phyloP scores from a whole-genome alignment of 1,140 invertebrate genomes.

The Holcopasites calliopsidis region DNA sequence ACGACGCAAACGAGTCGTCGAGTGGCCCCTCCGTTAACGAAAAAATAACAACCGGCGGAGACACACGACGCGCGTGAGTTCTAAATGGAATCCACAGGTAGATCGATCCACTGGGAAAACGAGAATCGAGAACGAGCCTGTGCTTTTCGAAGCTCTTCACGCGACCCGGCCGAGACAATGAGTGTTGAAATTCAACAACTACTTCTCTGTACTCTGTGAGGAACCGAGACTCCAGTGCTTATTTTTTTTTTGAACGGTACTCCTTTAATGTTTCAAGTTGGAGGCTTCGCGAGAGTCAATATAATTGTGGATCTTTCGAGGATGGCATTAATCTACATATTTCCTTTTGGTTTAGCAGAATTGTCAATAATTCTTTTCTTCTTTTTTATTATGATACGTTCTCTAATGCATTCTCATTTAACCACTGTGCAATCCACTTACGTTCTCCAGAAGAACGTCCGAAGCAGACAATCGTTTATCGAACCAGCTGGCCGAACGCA shows the following conservation, averaged over 20 bases:
- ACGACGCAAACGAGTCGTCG: slow-evolving; percentile 34
- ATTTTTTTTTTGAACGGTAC: background rate
- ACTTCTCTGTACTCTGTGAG: background rate
- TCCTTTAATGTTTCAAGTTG: background rate
- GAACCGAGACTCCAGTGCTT: background rate
- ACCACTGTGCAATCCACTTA: background rate
- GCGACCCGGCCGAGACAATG: background rate
- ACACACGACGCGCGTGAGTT: background rate
- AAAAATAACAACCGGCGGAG: slow-evolving; percentile 13
- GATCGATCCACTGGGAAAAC: background rate
- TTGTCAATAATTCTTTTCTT: too few relatives aligned
- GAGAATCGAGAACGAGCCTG: background rate
- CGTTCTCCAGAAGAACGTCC: background rate
- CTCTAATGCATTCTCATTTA: too few relatives aligned
- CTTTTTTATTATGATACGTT: too few relatives aligned
- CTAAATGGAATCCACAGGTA: slow-evolving; percentile 23
- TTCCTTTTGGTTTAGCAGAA: too few relatives aligned
- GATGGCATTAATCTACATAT: too few relatives aligned
- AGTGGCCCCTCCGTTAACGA: slow-evolving; percentile 25
- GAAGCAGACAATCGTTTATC: background rate
- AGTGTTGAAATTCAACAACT: background rate
- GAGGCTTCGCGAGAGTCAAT: too few relatives aligned
- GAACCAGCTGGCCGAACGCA: background rate
- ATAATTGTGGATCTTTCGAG: too few relatives aligned
- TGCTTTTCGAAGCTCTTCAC: background rate